Percentiles rank a stretch among this genome's conserved stretches.
Evolutionary conservation across 2,888 invertebrate species (phyloP).

Genomic region (Rhabditophanes sp.): DNA sequence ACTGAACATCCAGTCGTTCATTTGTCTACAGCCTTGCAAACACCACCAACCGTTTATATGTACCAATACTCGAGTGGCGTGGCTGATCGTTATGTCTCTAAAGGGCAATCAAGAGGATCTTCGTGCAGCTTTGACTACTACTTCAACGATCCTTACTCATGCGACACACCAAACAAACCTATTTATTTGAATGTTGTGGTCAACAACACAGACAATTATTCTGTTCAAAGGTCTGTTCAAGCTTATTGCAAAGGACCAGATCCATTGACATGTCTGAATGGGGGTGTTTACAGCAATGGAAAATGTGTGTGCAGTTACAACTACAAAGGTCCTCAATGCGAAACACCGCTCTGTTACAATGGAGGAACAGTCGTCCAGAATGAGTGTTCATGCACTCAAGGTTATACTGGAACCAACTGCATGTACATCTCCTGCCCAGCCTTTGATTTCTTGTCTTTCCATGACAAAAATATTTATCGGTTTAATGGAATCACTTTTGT

Average conservation of each 20-base stretch:
- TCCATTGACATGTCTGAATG: constrained; percentile 13
- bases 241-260: constrained; percentile 13
- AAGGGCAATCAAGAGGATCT: constrained; percentile 1
- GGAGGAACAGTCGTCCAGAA: constrained; percentile 13
- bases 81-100: constrained; percentile 4
- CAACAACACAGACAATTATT: constrained; percentile 9
- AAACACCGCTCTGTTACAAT: constrained; percentile 16
- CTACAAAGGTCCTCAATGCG: constrained; percentile 13
- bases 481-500: constrained; percentile 13
- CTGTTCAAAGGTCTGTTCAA: constrained; percentile 12
- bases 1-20: constrained; percentile 9
- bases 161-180: constrained; percentile 7
- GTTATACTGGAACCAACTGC: constrained; percentile 15
- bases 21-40: constrained; percentile 5
- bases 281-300: constrained; percentile 10
- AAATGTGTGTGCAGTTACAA: constrained; percentile 4
- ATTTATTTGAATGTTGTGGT: constrained; percentile 9
- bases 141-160: constrained; percentile 9
- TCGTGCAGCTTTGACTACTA: constrained; percentile 10
- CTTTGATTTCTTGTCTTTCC: constrained; percentile 19
- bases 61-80: background rate
- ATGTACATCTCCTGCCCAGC: constrained; percentile 13
- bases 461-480: constrained; percentile 10
- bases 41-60: constrained; percentile 1
- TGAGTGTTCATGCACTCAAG: constrained; percentile 13